These are phyloP conservation scores for Allobates femoralis DNA, from an alignment of 2,797 vertebrate genomes.

Conservation along the genomic window DNA sequence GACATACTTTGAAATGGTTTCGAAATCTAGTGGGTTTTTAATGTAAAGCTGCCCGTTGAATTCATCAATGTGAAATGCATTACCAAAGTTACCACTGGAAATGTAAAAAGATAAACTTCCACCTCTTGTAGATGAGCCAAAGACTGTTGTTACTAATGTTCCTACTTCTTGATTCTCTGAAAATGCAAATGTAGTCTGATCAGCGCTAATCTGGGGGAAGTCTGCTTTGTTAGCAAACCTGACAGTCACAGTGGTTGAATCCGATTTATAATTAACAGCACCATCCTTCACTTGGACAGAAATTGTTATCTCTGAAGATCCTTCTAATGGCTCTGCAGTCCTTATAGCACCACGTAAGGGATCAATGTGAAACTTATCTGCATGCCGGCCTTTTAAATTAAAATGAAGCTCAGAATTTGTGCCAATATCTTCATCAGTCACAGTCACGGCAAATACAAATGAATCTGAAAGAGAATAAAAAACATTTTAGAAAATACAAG, in stretches of 20 bases:
- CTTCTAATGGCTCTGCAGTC: constrained; percentile 81
- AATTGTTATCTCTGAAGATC: constrained; percentile 90
- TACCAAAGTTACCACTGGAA: constrained; percentile 92
- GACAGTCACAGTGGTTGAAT: constrained; percentile 94
- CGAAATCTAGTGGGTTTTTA: constrained; percentile 85
- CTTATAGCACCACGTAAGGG: constrained; percentile 90
- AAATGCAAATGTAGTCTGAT: constrained; percentile 86
- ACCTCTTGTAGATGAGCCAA: constrained; percentile 86
- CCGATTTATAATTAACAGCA: constrained; percentile 84
- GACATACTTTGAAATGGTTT: constrained; percentile 90
- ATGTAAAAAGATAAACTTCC: constrained; percentile 92
- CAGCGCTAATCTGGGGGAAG: constrained; percentile 87
- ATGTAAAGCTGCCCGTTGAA: constrained; percentile 91
- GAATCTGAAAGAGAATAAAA: constrained; percentile 78
- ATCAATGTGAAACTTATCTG: constrained; percentile 94
- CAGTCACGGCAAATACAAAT: constrained; percentile 94
- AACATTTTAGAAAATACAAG: background rate
- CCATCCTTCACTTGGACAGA: constrained; percentile 91
- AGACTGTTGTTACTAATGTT: constrained; percentile 85
- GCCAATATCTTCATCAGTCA: constrained; percentile 91
- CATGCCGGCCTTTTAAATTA: constrained; percentile 87
- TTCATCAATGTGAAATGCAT: constrained; percentile 90
- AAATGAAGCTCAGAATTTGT: constrained; percentile 92
- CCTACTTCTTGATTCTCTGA: constrained; percentile 89
- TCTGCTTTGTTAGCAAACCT: constrained; percentile 89